phyloP scores from a whole-genome alignment of 1,140 invertebrate genomes.

The Leptestheria dahalacensis region DNA sequence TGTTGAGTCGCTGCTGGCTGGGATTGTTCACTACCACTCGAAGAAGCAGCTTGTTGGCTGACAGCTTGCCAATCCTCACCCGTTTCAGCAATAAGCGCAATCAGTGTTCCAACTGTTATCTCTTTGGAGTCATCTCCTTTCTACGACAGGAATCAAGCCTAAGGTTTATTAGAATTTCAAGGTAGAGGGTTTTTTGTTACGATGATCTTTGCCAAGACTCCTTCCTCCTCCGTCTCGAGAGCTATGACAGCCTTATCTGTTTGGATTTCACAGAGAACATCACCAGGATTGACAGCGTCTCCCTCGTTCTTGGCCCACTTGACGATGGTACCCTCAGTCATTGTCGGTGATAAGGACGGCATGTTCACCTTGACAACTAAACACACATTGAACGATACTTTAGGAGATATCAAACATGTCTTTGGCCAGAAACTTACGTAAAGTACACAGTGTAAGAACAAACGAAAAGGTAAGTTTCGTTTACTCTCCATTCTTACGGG shows the following conservation, averaged over 20 bases:
- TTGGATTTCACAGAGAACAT: constrained; percentile 44
- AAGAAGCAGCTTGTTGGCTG: constrained; percentile 14
- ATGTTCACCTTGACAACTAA: constrained; percentile 28
- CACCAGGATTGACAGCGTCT: constrained; percentile 37
- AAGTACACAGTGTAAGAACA: too few relatives aligned
- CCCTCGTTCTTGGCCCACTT: constrained; percentile 46
- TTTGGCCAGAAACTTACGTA: too few relatives aligned
- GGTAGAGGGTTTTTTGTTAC: constrained; percentile 21
- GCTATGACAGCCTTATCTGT: constrained; percentile 44
- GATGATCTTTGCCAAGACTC: constrained; percentile 42
- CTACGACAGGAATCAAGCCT: constrained; percentile 20
- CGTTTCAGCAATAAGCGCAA: constrained; percentile 75
- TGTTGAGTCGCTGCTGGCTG: not conserved
- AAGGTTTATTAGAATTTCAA: not conserved
- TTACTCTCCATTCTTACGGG: not conserved
- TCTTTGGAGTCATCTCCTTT: constrained; percentile 62
- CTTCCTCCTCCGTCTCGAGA: constrained; percentile 42
- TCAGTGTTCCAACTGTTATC: constrained; percentile 65
- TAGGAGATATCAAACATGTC: too few relatives aligned
- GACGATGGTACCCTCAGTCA: constrained; percentile 43
- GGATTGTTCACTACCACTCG: constrained; percentile 3
- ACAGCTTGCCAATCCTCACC: constrained; percentile 54
- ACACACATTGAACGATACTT: too few relatives aligned
- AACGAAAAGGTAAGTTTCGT: too few relatives aligned
- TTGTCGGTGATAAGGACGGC: constrained; percentile 45